A percentile compares a stretch with the other conserved stretches of the same genome.
Evolutionary conservation across 2,797 vertebrate species (phyloP).

Genomic region (Argentina silus): DNA sequence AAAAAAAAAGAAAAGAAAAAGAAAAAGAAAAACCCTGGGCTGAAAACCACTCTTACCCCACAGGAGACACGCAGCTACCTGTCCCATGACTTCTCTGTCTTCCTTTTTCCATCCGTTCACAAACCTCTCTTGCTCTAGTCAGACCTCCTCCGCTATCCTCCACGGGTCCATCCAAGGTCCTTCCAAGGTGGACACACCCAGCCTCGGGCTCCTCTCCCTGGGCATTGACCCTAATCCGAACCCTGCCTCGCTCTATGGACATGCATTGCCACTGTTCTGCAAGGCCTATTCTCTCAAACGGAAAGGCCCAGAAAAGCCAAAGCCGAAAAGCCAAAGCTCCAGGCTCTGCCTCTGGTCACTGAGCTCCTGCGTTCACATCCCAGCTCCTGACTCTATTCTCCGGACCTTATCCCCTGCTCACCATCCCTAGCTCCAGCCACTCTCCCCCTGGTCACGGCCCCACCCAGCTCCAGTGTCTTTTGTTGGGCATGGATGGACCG

Average conservation of each 20-base stretch:
- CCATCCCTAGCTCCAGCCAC: background rate
- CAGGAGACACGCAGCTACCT: conserved; percentile 61
- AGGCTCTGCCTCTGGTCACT: no score
- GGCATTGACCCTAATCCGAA: background rate
- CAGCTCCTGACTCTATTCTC: no score
- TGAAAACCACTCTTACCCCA: conserved; percentile 55
- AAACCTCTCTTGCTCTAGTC: conserved; percentile 1
- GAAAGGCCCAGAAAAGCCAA: background rate
- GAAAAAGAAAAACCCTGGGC: background rate
- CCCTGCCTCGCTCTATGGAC: no score
- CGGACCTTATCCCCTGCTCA: conserved; percentile 9
- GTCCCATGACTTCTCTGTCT: conserved; percentile 61
- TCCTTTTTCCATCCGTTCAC: conserved; percentile 11
- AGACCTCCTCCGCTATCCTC: conserved; percentile 33
- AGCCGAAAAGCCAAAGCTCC: conserved; percentile 1
- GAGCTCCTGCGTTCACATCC: no score
- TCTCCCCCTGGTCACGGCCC: background rate
- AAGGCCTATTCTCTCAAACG: background rate
- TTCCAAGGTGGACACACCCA: background rate
- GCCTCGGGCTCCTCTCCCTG: background rate
- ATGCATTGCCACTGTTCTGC: background rate
- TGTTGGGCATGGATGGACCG: background rate
- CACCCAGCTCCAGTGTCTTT: background rate
- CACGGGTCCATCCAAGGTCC: background rate
- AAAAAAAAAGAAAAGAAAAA: background rate